Evolutionary conservation across 2,888 invertebrate species (phyloP), one percentile per base, ranked within the genome.

Genomic region (Sclerodermus sp.): DNA sequence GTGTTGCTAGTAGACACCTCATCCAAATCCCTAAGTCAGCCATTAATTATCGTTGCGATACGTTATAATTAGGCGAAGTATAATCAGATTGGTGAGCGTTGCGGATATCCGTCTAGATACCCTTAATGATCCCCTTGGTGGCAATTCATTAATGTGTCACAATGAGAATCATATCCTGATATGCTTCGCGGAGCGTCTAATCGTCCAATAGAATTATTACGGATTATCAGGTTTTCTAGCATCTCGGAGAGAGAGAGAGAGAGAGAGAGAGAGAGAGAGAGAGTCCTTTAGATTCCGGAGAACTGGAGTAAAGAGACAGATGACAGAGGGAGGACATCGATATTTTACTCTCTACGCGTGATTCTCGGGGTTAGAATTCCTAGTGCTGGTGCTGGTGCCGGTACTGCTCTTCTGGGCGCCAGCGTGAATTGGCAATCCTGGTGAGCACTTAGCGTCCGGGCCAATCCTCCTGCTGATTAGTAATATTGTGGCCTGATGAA

Each of bases 401-500:
- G 34, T 34, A 4, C 23, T 23, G 23, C 13, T 29, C 17, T 57
- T 63, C 58, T 59, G 52, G 55, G 56, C 62, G 54, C 57, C 59
- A 63, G 51, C 56, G 64, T 68, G 74, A 75, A 75, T 74, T 74
- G 74, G 69, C 71, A 74, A 74, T 75, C 61, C 69, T 64, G 57
- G 54, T n/a, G 64, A 60, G 60, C 71, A 72, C 70, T 75, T 73
- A 73, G 64, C 61, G 53, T 49, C 55, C 55, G 59, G 71, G 62
- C 70, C 72, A 74, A 74, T 74, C 65, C 70, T 66, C 60, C 59
- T 60, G 67, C 69, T 75, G 74, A 75, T 75, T 75, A 74, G 74
- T 74, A 75, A 75, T 75, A 75, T 75, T 74, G 75, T 75, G 71
- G 73, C 72, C 74, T 73, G 74, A 75, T 73, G 74, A 75, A 74